These are phyloP conservation scores for Poecilia velifera DNA, from an alignment of 2,797 vertebrate genomes.

Conservation along the genomic window DNA sequence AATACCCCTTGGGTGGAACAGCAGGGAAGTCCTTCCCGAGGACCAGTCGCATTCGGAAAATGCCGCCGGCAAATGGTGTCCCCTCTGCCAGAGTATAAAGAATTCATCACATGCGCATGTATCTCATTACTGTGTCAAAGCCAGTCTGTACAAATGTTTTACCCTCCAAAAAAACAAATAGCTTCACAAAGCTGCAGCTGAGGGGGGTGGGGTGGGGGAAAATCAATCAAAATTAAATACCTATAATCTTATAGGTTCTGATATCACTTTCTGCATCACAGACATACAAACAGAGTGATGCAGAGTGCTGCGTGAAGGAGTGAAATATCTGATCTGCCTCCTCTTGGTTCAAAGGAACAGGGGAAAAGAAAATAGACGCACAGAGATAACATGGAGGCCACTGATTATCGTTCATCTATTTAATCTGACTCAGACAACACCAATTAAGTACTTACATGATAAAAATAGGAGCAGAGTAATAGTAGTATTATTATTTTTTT, in stretches of 20 bases:
- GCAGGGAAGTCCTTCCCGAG: conserved; percentile 95
- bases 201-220: no score
- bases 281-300: neutral
- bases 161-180: conserved; percentile 4
- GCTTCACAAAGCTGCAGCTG: conserved; percentile 21
- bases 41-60: conserved; percentile 93
- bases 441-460: conserved; percentile 3
- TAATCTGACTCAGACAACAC: conserved; percentile 3
- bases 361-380: neutral
- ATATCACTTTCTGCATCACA: neutral
- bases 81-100: conserved; percentile 84
- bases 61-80: conserved; percentile 91
- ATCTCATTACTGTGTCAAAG: conserved; percentile 34
- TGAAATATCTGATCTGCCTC: conserved; percentile 22
- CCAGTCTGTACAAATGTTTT: conserved; percentile 5
- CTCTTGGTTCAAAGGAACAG: conserved; percentile 4
- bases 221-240: neutral
- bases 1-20: conserved; percentile 92
- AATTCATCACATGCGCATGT: conserved; percentile 65
- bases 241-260: neutral
- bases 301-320: conserved; percentile 14
- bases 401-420: conserved; percentile 2
- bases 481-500: neutral
- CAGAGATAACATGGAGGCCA: neutral
- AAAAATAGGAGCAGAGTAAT: neutral